Conservation (phyloP, 2,888 invertebrate genomes). For the Acanthosepion pharaonis region DNA sequence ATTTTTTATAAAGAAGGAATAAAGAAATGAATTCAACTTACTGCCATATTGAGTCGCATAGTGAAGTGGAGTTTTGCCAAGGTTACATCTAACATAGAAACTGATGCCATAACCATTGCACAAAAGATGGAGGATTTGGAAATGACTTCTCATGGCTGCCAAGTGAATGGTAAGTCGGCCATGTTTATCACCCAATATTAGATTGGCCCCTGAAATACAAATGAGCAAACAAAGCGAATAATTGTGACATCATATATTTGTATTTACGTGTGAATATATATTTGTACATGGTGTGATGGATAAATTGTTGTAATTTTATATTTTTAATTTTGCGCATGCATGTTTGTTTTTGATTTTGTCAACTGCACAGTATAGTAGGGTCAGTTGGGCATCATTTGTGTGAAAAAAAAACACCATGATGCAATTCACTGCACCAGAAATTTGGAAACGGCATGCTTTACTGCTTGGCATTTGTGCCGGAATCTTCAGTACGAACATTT, state of each 20-base stretch:
- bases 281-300: too few species aligned
- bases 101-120: constrained; percentile 70
- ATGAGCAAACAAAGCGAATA: background rate
- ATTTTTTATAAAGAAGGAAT: background rate
- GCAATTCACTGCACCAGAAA: too few species aligned
- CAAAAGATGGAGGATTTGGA: constrained; percentile 66
- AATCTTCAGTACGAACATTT: too few species aligned
- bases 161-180: constrained; percentile 71
- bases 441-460: too few species aligned
- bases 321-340: too few species aligned
- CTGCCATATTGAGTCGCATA: constrained; percentile 73
- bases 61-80: constrained; percentile 71
- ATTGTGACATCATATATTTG: background rate
- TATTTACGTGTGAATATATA: too few species aligned
- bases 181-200: constrained; percentile 66
- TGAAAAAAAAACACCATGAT: too few species aligned
- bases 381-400: too few species aligned
- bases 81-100: constrained; percentile 67
- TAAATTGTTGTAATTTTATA: too few species aligned
- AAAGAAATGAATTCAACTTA: constrained; percentile 52
- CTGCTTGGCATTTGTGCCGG: too few species aligned
- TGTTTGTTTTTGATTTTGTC: too few species aligned
- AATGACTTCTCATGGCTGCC: constrained; percentile 72
- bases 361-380: too few species aligned
- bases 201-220: constrained; percentile 65